Evolutionary conservation across 2,888 invertebrate species (phyloP), one percentile per base, ranked within the genome.

Genomic region (Drepanosiphum platanoidis): DNA sequence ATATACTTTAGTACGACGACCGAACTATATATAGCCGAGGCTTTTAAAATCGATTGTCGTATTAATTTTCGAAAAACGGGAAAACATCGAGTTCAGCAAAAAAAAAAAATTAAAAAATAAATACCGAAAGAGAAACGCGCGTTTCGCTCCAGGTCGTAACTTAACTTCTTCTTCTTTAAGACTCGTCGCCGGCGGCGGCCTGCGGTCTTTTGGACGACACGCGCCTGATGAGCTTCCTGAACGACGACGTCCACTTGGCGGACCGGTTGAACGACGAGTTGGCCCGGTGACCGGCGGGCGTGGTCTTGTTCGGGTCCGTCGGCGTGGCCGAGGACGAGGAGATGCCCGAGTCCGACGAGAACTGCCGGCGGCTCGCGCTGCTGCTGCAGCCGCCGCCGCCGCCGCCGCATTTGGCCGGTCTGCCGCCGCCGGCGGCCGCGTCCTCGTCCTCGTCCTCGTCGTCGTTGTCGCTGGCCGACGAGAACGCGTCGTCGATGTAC

Each of bases 211-310:
- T 86, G 42, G 87, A 81, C 11, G 88, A 88, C 34, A 88, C 88
- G 70, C 88, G 87, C n/a, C 88, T 87, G 68, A 91, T 91, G 64
- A 93, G 89, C 88, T 92, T 92, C 74, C 92, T 90, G 89, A 93
- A 92, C 7, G 92, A 92, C 0, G 92, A 91, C 30, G 92, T 92
- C 93, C 93, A 93, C 88, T 91, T 91, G 74, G 92, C 89, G 1
- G 89, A 89, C 0, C 88, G 89, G 88, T 81, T 89, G 87, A 78
- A 89, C 18, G 88, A 87, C 46, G 75, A 86, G 87, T 82, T 3
- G 87, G 86, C 58, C n/a, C 86, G 87, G 68, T 79, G 84, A 30
- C 68, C 32, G 1, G 75, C 52, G 5, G 75, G 39, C 15, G 77
- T 66, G 39, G 70, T 52, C 27, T 77, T 77, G 68, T 84, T 84